Percentiles rank a stretch among this genome's conserved stretches.
Evolutionary conservation across 1,140 invertebrate genomes (phyloP).

Genomic region (Drosophila suzukii): DNA sequence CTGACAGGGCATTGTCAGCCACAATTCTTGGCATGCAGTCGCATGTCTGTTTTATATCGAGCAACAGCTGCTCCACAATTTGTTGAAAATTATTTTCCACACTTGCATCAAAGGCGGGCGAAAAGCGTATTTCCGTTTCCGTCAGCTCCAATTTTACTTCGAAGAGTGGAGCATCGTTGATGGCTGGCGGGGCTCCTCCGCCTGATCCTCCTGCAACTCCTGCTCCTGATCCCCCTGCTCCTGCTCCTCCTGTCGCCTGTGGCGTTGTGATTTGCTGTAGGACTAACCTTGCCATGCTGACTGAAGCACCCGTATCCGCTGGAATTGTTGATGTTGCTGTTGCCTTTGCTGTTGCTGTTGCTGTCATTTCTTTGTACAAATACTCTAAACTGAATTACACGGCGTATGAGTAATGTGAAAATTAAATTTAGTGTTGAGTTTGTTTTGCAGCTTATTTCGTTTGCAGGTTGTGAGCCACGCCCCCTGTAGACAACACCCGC

Average conservation of each 20-base stretch:
- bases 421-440: conserved; percentile 80
- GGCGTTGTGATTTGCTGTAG: conserved; percentile 67
- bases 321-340: conserved; percentile 17
- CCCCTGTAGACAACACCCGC: neutral
- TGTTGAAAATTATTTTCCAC: conserved; percentile 84
- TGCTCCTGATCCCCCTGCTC: conserved; percentile 4
- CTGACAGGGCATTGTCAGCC: conserved; percentile 75
- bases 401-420: conserved; percentile 84
- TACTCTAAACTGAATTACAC: conserved; percentile 84
- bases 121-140: conserved; percentile 82
- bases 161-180: conserved; percentile 74
- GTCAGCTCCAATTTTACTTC: conserved; percentile 83
- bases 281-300: conserved; percentile 53
- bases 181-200: conserved; percentile 11
- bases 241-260: conserved; percentile 35
- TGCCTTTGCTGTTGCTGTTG: conserved; percentile 34
- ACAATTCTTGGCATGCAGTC: conserved; percentile 83
- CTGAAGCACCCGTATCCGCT: conserved; percentile 13
- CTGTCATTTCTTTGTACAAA: conserved; percentile 84
- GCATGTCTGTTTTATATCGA: conserved; percentile 83
- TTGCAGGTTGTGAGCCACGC: conserved; percentile 17
- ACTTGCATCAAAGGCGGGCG: conserved; percentile 79
- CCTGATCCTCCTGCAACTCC: conserved; percentile 7
- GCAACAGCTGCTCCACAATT: conserved; percentile 83
- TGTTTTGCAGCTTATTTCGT: conserved; percentile 75